phyloP scores from a whole-genome alignment of 2,797 vertebrate species.

The Micromesistius poutassou region DNA sequence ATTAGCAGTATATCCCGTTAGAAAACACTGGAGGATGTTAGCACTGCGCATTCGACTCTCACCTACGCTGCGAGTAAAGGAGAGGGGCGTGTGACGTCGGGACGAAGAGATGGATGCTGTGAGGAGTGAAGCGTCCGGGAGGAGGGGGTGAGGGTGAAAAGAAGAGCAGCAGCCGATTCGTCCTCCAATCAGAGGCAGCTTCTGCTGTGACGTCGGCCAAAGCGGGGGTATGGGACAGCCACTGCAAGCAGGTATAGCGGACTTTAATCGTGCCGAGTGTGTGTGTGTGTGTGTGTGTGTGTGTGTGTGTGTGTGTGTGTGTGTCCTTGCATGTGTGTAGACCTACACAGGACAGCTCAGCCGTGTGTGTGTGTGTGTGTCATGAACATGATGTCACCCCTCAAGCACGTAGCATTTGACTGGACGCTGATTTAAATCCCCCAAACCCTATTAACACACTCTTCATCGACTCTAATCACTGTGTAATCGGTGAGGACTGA shows the following conservation, averaged over 20 bases:
- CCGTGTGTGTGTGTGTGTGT: constrained; percentile 20
- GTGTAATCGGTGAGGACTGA: constrained; percentile 57
- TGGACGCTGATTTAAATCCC: constrained; percentile 69
- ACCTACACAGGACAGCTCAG: too few species aligned
- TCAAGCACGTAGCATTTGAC: constrained; percentile 63
- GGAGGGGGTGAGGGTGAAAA: background rate
- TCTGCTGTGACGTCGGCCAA: constrained; percentile 43
- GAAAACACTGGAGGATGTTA: constrained; percentile 47
- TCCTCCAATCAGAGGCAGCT: constrained; percentile 55
- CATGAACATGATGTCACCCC: constrained; percentile 76
- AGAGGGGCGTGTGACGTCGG: constrained; percentile 17
- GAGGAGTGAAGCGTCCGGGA: background rate
- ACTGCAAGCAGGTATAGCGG: constrained; percentile 54
- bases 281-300: constrained; percentile 1
- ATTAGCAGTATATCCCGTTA: background rate
- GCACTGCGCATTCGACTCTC: constrained; percentile 47
- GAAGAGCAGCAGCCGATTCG: background rate
- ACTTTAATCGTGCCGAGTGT: background rate
- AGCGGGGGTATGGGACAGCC: constrained; percentile 21
- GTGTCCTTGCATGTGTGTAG: constrained; percentile 24
- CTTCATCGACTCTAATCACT: constrained; percentile 53
- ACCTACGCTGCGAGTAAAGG: constrained; percentile 50
- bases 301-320: constrained; percentile 9
- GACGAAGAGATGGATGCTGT: constrained; percentile 7
- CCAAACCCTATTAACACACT: constrained; percentile 65